These are phyloP conservation scores for Apeira syringaria DNA, from an alignment of 2,888 invertebrate genomes.

Conservation along the genomic window DNA sequence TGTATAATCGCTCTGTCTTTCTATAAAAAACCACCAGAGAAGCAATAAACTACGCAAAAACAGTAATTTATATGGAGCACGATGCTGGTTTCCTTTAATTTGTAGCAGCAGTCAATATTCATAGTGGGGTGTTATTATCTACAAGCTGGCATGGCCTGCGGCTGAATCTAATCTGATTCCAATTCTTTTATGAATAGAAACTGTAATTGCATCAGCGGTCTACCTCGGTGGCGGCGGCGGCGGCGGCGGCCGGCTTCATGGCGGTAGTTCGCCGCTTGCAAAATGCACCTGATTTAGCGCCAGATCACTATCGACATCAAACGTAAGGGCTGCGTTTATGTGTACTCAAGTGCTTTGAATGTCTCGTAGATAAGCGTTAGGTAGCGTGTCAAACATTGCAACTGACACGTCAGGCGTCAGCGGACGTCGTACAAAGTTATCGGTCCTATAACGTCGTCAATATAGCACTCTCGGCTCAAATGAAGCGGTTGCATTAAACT, in stretches of 20 bases:
- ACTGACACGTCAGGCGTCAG: constrained; percentile 6
- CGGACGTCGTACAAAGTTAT: constrained; percentile 71
- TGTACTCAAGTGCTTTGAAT: constrained; percentile 32
- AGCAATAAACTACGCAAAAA: constrained; percentile 54
- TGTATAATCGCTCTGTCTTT: constrained; percentile 14
- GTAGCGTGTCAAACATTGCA: constrained; percentile 1
- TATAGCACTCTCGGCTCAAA: constrained; percentile 75
- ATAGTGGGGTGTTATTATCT: constrained; percentile 73
- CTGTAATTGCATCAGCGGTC: constrained; percentile 64
- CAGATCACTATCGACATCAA: constrained; percentile 61
- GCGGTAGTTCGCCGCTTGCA: constrained; percentile 51
- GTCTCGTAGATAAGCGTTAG: constrained; percentile 10
- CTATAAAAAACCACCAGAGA: constrained; percentile 22
- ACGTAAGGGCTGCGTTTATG: constrained; percentile 43
- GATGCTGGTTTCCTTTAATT: constrained; percentile 71
- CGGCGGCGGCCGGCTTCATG: constrained; percentile 27
- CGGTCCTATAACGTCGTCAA: constrained; percentile 66
- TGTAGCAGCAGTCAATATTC: constrained; percentile 72
- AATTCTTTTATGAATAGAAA: constrained; percentile 76
- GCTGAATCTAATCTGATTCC: constrained; percentile 68
- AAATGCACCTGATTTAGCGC: constrained; percentile 62
- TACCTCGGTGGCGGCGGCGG: constrained; percentile 41
- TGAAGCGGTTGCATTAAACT: constrained; percentile 83
- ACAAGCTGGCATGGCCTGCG: constrained; percentile 60
- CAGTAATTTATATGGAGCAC: constrained; percentile 65